Evolutionary conservation across 2,797 vertebrate genomes (phyloP).

Genomic region (Betta splendens): DNA sequence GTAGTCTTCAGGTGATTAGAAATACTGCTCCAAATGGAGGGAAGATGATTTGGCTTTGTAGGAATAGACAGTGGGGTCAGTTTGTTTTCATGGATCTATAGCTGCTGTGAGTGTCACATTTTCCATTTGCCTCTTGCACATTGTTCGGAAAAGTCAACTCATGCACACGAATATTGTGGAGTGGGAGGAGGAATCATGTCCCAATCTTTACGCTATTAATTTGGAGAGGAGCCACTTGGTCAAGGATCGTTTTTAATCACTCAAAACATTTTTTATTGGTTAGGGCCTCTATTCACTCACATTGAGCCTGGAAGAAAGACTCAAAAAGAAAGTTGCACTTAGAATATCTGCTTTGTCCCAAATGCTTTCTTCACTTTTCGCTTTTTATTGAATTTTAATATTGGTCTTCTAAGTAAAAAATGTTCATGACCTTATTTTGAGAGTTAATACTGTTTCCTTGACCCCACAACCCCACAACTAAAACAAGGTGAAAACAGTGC

Average conservation of each 20-base stretch:
- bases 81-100: no score
- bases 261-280: slow-evolving; percentile 6
- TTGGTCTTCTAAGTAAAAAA: background rate
- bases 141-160: background rate
- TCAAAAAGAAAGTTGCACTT: background rate
- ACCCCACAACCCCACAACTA: background rate
- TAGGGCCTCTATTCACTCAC: slow-evolving; percentile 5
- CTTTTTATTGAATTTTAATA: background rate
- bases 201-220: background rate
- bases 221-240: background rate
- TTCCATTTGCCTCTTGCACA: background rate
- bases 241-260: background rate
- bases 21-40: no score
- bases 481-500: background rate
- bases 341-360: background rate
- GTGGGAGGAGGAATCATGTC: background rate
- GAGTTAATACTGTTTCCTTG: slow-evolving; percentile 1
- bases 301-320: slow-evolving; percentile 4
- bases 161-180: background rate
- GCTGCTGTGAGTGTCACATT: no score
- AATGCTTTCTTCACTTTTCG: background rate
- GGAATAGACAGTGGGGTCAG: no score
- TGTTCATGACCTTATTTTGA: background rate
- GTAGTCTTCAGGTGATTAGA: no score
- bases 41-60: no score